phyloP scores from a whole-genome alignment of 2,888 invertebrate genomes.

The Diadegma fenestrale region DNA sequence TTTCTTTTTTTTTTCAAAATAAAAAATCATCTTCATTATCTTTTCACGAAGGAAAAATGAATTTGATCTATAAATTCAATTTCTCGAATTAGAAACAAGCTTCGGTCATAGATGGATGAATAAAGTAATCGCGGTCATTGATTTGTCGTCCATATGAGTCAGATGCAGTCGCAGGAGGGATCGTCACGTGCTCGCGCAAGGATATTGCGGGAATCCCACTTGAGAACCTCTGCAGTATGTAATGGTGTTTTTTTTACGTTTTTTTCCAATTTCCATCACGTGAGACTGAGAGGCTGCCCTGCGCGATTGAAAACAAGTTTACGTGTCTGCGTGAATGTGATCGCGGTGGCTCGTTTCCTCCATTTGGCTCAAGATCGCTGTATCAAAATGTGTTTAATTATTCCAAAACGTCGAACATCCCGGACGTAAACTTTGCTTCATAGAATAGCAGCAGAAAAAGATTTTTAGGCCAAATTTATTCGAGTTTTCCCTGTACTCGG shows the following conservation, averaged over 20 bases:
- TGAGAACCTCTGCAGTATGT: conserved; percentile 64
- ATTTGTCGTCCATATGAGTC: background rate
- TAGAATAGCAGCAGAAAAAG: background rate
- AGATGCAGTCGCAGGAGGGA: conserved; percentile 27
- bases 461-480: background rate
- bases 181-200: conserved; percentile 49
- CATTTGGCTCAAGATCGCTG: conserved; percentile 29
- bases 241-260: conserved; percentile 48
- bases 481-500: background rate
- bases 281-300: conserved; percentile 49
- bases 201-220: conserved; percentile 51
- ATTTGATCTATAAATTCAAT: background rate
- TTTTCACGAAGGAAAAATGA: background rate
- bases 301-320: conserved; percentile 64
- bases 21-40: background rate
- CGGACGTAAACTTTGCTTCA: background rate
- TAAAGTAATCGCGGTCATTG: conserved; percentile 18
- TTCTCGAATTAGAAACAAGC: background rate
- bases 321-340: conserved; percentile 50
- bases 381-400: conserved; percentile 14
- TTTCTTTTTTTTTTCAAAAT: background rate
- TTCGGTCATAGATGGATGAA: background rate
- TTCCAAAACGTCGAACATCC: background rate
- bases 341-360: conserved; percentile 37
- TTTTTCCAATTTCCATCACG: conserved; percentile 62